Conservation (phyloP, 2,113 vertebrate genomes). For the Actenoides lindsayi region DNA sequence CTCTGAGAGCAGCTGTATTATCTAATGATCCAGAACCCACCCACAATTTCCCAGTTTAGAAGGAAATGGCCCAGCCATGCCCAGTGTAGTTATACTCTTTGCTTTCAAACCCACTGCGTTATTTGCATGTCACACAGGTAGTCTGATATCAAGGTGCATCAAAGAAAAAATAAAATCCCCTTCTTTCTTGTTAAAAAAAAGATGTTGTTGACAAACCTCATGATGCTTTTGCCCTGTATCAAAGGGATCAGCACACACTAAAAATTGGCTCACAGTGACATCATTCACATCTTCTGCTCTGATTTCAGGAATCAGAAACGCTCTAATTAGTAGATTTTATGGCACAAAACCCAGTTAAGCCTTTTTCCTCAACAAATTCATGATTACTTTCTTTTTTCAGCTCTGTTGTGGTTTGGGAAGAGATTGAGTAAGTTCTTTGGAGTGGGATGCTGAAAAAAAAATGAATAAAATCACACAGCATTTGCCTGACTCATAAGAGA, state of each 20-base stretch:
- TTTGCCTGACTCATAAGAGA: background rate
- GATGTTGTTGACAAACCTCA: background rate
- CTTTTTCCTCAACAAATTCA: background rate
- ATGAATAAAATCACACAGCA: background rate
- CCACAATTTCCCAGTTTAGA: background rate
- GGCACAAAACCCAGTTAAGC: background rate
- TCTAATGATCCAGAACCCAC: background rate
- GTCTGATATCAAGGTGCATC: background rate
- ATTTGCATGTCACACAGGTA: background rate
- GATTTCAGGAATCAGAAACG: background rate
- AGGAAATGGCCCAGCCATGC: background rate
- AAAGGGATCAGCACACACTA: background rate
- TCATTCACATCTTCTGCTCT: background rate
- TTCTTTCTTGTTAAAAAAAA: background rate
- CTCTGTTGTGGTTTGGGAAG: background rate
- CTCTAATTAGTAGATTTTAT: background rate
- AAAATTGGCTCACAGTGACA: background rate
- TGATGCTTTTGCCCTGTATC: background rate
- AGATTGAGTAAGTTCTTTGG: background rate
- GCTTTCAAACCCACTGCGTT: background rate
- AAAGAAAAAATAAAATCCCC: background rate
- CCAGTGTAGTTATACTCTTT: background rate
- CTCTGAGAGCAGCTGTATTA: background rate
- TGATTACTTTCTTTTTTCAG: background rate
- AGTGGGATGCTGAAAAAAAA: background rate